Evolutionary conservation across 2,888 invertebrate species (phyloP), one percentile per base, ranked within the genome.

Genomic region (Hetaerina titia): DNA sequence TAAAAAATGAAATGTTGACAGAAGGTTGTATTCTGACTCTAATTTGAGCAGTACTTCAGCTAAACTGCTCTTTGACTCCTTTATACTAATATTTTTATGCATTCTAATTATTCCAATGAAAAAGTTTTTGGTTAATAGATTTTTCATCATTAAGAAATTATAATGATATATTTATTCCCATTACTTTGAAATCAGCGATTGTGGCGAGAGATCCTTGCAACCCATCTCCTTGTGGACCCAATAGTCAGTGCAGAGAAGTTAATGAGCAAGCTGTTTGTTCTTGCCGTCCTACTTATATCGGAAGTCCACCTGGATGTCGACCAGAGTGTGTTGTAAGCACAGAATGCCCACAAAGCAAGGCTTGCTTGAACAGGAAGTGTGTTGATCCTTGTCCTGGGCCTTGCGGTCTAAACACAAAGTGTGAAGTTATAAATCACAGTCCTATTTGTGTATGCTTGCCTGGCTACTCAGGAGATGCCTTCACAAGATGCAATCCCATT

Each of bases 371-470:
- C 96, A 98, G 98, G 96, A 98, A 97, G 96, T 98, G 98, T 96
- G 96, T 97, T n/a, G 97, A 98, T 96, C 98, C 98, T 74, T 98
- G 98, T 96, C 97, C 97, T 13, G 98, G 98, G 95, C 98, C 98
- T n/a, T 98, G 98, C 96, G 98, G 98, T 25, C 97, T 97, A 95
- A 98, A 98, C 96, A 98, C 98, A 0, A 96, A 98, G 95, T 98
- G 98, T 96, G 97, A 98, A 96, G 98, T 98, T 7, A 97, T 98
- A 69, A 98, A 98, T 96, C 98, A 98, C 96, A 97, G 98, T 96
- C 98, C 98, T 15, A 98, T 98, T 96, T 98, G 98, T 96, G 97
- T 97, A 87, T 98, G 98, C 96, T 98, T 98, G n/a, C 96, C 97
- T 63, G 98, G 97, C 96, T 98, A 97, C 96, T 97, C 97, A 64